These are phyloP conservation scores for Muscicapa striata DNA, from an alignment of 2,797 vertebrate species.

Conservation along the genomic window DNA sequence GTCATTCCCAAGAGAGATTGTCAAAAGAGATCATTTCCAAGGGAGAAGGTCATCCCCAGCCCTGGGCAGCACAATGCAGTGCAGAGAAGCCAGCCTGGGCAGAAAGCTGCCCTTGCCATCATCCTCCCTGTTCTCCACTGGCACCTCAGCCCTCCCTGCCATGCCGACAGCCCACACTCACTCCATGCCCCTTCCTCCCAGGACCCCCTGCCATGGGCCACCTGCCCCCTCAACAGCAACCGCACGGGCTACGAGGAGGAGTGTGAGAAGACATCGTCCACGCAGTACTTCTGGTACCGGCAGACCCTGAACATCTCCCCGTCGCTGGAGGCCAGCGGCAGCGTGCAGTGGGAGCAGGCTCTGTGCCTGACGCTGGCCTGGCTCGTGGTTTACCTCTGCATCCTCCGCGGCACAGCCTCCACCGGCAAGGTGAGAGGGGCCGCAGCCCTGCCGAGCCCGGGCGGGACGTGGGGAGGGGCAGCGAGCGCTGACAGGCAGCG, in stretches of 20 bases:
- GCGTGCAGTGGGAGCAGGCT: constrained; percentile 83
- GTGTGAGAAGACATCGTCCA: constrained; percentile 84
- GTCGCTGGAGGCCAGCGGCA: constrained; percentile 83
- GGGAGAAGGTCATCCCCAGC: not conserved
- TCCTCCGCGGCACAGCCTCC: constrained; percentile 86
- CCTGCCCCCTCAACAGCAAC: constrained; percentile 87
- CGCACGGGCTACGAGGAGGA: constrained; percentile 82
- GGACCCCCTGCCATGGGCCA: constrained; percentile 89
- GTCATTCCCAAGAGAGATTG: not conserved
- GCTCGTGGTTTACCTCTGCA: constrained; percentile 88
- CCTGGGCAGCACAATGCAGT: not conserved
- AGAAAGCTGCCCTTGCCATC: fast-evolving
- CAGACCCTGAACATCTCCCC: constrained; percentile 90
- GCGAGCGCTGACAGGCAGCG: fast-evolving
- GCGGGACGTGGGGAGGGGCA: fast-evolving
- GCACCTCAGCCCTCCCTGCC: not conserved
- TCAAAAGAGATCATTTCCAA: not conserved
- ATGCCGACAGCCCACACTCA: fast-evolving
- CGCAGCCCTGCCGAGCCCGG: fast-evolving
- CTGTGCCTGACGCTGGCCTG: constrained; percentile 89
- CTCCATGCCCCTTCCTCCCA: not conserved
- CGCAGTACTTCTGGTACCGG: constrained; percentile 95
- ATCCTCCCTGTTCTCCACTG: fast-evolving
- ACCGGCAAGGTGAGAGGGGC: constrained; percentile 85
- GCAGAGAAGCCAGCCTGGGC: not conserved